Percentiles rank a stretch among this genome's conserved stretches.
Evolutionary conservation across 2,113 vertebrate species (phyloP).

Genomic region (Gavia stellata): DNA sequence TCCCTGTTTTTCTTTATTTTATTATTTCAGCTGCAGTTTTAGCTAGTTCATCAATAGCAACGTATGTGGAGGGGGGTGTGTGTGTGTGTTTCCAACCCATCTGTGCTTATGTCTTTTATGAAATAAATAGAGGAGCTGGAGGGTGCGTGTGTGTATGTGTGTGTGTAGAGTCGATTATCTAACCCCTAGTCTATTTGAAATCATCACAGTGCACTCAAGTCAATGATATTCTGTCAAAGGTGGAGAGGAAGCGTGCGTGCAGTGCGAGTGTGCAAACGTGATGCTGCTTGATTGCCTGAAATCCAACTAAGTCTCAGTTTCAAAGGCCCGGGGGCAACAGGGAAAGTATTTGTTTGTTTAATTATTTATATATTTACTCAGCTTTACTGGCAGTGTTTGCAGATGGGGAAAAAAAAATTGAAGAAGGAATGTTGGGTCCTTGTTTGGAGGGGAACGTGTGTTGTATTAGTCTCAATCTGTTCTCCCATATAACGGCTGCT

Average conservation of each 20-base stretch:
- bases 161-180: conserved; percentile 30
- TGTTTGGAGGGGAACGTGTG: background rate
- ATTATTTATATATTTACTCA: conserved; percentile 67
- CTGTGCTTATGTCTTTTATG: background rate
- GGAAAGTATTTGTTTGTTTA: conserved; percentile 60
- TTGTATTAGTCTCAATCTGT: conserved; percentile 1
- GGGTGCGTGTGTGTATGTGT: background rate
- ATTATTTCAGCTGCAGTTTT: background rate
- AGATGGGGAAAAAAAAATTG: background rate
- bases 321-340: conserved; percentile 33
- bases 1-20: background rate
- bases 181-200: conserved; percentile 39
- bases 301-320: conserved; percentile 51
- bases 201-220: conserved; percentile 34
- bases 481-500: background rate
- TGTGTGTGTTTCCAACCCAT: background rate
- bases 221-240: conserved; percentile 50
- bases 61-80: background rate
- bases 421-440: background rate
- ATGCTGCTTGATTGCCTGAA: conserved; percentile 52
- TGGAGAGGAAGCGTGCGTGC: background rate
- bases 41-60: background rate
- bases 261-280: background rate
- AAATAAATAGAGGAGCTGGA: background rate
- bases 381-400: conserved; percentile 45